Evolutionary conservation across 2,797 vertebrate genomes (phyloP).

Genomic region (Buphagus erythrorhynchus): DNA sequence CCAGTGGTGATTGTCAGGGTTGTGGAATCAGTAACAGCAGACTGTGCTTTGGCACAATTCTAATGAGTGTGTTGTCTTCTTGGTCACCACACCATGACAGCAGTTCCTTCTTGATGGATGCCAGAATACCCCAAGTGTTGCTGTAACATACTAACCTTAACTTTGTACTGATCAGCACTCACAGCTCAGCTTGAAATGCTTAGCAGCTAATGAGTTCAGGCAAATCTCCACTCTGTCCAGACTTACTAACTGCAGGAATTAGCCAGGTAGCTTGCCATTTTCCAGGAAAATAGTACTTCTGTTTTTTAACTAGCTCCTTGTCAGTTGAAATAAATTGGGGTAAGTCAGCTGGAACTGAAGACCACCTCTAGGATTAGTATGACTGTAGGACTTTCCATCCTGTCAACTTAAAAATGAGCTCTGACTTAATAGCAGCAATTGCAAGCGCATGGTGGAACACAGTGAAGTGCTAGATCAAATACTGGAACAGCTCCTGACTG

Average conservation of each 20-base stretch:
- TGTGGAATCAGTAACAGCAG: not conserved
- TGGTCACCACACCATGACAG: not conserved
- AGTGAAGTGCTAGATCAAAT: not conserved
- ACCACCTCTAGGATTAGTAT: not conserved
- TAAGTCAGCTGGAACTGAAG: not conserved
- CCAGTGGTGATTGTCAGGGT: not conserved
- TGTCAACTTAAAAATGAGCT: not conserved
- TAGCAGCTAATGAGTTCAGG: not conserved
- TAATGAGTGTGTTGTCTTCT: not conserved
- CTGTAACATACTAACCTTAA: not conserved
- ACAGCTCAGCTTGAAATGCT: not conserved
- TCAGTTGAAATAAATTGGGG: not conserved
- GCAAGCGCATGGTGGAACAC: not conserved
- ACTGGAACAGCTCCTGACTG: not conserved
- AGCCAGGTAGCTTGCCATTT: not conserved
- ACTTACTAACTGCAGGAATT: not conserved
- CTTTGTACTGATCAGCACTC: not conserved
- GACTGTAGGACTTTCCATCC: not conserved
- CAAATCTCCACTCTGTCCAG: not conserved
- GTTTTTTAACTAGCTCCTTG: not conserved
- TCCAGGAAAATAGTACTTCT: not conserved
- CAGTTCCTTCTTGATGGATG: not conserved
- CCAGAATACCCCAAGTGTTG: not conserved
- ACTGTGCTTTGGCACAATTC: not conserved
- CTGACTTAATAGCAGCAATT: not conserved